These are phyloP conservation scores for Corythaeola cristata DNA, from an alignment of 2,113 vertebrate genomes.

Conservation along the genomic window DNA sequence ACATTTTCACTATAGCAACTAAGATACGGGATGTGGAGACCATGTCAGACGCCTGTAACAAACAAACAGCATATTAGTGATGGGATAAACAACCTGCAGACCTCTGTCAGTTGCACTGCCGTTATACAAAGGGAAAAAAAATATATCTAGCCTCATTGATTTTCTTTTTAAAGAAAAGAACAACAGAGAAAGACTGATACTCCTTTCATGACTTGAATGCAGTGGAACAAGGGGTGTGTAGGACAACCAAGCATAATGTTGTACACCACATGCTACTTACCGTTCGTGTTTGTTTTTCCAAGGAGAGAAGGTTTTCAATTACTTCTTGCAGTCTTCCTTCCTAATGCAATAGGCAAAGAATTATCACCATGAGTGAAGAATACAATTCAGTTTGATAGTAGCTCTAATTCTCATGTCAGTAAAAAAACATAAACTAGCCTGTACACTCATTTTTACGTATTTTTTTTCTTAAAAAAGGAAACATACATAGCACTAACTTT, in stretches of 20 bases:
- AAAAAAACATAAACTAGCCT: background rate
- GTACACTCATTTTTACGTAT: background rate
- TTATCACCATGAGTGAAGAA: background rate
- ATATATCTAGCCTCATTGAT: background rate
- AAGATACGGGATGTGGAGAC: constrained; percentile 95
- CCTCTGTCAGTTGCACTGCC: background rate
- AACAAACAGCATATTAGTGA: background rate
- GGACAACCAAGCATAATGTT: background rate
- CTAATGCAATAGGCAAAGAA: constrained; percentile 71
- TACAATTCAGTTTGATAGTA: background rate
- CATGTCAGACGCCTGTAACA: constrained; percentile 94
- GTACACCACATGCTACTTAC: constrained; percentile 74
- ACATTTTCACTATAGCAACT: constrained; percentile 96
- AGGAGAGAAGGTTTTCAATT: constrained; percentile 90
- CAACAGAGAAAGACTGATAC: background rate
- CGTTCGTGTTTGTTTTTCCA: constrained; percentile 98
- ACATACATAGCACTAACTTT: background rate
- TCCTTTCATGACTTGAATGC: rapidly evolving
- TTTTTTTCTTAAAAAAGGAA: background rate
- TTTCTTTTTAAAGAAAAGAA: background rate
- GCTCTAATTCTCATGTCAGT: background rate
- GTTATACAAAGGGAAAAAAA: background rate
- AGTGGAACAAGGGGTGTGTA: rapidly evolving
- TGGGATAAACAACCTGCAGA: background rate
- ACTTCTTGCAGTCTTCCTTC: constrained; percentile 96